A percentile compares a stretch with the other conserved stretches of the same genome.
These are phyloP conservation scores for Acleris laterana DNA, from an alignment of 2,888 invertebrate genomes.

Conservation along the genomic window DNA sequence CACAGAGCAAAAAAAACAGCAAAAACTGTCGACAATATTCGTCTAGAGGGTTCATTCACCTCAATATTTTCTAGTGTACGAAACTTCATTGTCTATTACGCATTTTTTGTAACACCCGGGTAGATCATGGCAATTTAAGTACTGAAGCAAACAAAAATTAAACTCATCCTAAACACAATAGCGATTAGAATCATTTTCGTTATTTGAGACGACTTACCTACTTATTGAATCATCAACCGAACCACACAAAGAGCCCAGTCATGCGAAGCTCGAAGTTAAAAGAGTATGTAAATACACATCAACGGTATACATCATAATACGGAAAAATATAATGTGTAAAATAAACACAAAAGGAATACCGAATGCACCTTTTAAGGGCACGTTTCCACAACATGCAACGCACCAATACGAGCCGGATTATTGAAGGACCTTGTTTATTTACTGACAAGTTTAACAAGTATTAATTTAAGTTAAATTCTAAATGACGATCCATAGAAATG, in stretches of 20 bases:
- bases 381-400: conserved; percentile 41
- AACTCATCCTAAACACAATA: conserved; percentile 41
- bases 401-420: conserved; percentile 2
- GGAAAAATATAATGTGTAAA: conserved; percentile 57
- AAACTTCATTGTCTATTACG: conserved; percentile 73
- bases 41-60: conserved; percentile 73
- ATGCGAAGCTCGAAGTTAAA: conserved; percentile 63
- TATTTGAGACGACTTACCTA: not conserved
- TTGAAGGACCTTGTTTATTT: no score
- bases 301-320: conserved; percentile 66
- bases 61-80: conserved; percentile 77
- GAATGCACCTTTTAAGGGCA: conserved; percentile 45
- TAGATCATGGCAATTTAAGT: conserved; percentile 63
- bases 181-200: conserved; percentile 37
- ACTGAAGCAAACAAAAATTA: conserved; percentile 48
- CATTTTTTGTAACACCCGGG: conserved; percentile 77
- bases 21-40: conserved; percentile 74
- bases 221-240: conserved; percentile 32
- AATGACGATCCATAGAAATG: no score
- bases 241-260: conserved; percentile 37
- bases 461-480: no score
- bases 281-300: conserved; percentile 72
- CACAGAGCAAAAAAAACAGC: conserved; percentile 57
- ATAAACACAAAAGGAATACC: conserved; percentile 59
- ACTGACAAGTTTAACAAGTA: no score